These are phyloP conservation scores for Horisme vitalbata DNA, from an alignment of 2,888 invertebrate genomes.

Conservation along the genomic window DNA sequence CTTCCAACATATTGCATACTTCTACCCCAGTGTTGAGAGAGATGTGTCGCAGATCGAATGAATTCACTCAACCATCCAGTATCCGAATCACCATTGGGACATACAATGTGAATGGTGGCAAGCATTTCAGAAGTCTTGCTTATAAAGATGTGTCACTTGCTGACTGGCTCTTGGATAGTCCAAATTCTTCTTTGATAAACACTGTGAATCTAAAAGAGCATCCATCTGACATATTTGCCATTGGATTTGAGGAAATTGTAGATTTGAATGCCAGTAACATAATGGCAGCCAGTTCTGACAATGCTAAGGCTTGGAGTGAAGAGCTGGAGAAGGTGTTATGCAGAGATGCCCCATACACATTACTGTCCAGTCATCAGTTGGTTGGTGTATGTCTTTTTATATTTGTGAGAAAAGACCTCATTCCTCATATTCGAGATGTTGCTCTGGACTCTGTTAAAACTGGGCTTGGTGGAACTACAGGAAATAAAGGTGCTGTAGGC, in stretches of 20 bases:
- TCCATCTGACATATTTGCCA: slow-evolving; percentile 96
- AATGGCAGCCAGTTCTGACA: slow-evolving; percentile 95
- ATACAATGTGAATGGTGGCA: slow-evolving; percentile 99
- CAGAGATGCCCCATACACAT: slow-evolving; percentile 92
- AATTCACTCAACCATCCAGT: slow-evolving; percentile 87
- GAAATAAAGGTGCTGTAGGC: slow-evolving; percentile 98
- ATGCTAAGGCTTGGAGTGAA: slow-evolving; percentile 97
- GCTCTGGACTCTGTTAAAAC: slow-evolving; percentile 98
- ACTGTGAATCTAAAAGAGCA: slow-evolving; percentile 76
- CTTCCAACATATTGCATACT: slow-evolving; percentile 93
- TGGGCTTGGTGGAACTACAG: slow-evolving; percentile 98
- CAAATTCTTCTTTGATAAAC: slow-evolving; percentile 77
- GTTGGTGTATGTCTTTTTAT: slow-evolving; percentile 99
- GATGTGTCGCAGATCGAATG: slow-evolving; percentile 92
- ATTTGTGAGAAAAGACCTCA: slow-evolving; percentile 94
- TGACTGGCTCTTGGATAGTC: slow-evolving; percentile 95
- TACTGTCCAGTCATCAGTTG: slow-evolving; percentile 96
- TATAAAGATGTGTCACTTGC: slow-evolving; percentile 94
- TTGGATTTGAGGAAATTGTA: slow-evolving; percentile 99
- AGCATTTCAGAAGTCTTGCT: slow-evolving; percentile 97
- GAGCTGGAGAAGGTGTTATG: slow-evolving; percentile 96
- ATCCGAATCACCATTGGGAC: slow-evolving; percentile 95
- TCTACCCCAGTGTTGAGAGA: slow-evolving; percentile 92
- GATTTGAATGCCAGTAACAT: slow-evolving; percentile 99
- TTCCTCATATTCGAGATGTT: slow-evolving; percentile 95